A percentile compares a stretch with the other conserved stretches of the same genome.
phyloP scores from a whole-genome alignment of 2,888 invertebrate genomes.

The Athetis lepigone region DNA sequence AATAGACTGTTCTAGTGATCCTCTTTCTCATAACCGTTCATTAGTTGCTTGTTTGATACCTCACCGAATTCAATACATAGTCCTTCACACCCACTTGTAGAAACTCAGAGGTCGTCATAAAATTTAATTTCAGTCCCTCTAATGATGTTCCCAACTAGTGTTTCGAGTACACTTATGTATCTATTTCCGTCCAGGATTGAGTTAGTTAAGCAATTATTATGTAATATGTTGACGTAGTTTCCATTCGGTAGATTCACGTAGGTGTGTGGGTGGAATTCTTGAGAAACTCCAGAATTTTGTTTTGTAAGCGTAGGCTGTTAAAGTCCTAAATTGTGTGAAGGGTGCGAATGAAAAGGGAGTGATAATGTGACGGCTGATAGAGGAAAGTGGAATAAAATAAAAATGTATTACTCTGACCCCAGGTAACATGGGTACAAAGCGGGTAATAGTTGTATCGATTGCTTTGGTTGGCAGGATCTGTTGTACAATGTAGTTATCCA shows the following conservation, averaged over 20 bases:
- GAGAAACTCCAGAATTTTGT: background rate
- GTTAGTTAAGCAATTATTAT: conserved; percentile 5
- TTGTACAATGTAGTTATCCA: background rate
- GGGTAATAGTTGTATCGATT: background rate
- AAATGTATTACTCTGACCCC: background rate
- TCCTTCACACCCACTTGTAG: background rate
- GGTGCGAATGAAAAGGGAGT: background rate
- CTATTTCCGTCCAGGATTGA: conserved; percentile 10
- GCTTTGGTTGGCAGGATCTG: background rate
- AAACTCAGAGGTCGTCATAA: too few species aligned
- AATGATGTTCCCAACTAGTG: conserved; percentile 15
- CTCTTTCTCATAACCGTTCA: background rate
- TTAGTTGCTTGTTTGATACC: background rate
- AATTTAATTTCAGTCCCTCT: background rate
- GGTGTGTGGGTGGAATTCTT: background rate
- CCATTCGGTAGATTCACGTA: background rate
- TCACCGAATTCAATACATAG: background rate
- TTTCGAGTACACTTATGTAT: background rate
- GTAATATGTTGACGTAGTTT: background rate
- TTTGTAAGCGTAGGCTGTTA: background rate
- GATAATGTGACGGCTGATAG: background rate
- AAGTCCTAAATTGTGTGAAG: background rate
- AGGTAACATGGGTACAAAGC: background rate
- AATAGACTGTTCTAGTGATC: background rate
- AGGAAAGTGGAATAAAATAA: background rate